A percentile compares a stretch with the other conserved stretches of the same genome.
phyloP scores from a whole-genome alignment of 2,113 vertebrate species.

The Brachyhypopomus gauderio region DNA sequence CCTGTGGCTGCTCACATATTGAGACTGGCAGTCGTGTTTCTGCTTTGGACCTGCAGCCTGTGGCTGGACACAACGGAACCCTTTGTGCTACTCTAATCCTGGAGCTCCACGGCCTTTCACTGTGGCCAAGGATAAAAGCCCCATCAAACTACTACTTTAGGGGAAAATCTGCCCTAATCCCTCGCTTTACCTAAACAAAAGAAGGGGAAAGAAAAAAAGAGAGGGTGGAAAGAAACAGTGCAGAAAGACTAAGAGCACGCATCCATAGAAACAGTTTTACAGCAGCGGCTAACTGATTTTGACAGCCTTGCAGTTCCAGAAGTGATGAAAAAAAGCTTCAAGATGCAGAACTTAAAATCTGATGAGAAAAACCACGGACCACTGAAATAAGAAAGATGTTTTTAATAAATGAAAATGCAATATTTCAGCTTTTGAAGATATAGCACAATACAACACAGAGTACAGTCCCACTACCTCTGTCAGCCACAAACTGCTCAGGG shows the following conservation, averaged over 20 bases:
- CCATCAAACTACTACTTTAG: conserved; percentile 98
- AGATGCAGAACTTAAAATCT: conserved; percentile 51
- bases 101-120: conserved; percentile 93
- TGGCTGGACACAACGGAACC: conserved; percentile 90
- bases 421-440: too few species aligned
- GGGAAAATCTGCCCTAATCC: conserved; percentile 98
- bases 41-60: conserved; percentile 77
- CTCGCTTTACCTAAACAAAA: conserved; percentile 98
- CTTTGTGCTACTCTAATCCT: conserved; percentile 94
- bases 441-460: too few species aligned
- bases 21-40: conserved; percentile 78
- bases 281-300: conserved; percentile 92
- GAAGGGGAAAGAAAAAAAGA: conserved; percentile 74
- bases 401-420: not conserved
- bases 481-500: too few species aligned
- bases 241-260: conserved; percentile 87
- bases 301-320: conserved; percentile 85
- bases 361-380: not conserved
- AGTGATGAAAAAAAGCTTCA: conserved; percentile 70
- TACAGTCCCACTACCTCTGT: too few species aligned
- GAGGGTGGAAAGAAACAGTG: conserved; percentile 79
- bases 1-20: conserved; percentile 71
- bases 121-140: conserved; percentile 96
- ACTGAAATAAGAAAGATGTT: not conserved
- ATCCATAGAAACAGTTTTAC: conserved; percentile 93